phyloP scores from a whole-genome alignment of 2,797 vertebrate species.

The Microcaecilia unicolor region DNA sequence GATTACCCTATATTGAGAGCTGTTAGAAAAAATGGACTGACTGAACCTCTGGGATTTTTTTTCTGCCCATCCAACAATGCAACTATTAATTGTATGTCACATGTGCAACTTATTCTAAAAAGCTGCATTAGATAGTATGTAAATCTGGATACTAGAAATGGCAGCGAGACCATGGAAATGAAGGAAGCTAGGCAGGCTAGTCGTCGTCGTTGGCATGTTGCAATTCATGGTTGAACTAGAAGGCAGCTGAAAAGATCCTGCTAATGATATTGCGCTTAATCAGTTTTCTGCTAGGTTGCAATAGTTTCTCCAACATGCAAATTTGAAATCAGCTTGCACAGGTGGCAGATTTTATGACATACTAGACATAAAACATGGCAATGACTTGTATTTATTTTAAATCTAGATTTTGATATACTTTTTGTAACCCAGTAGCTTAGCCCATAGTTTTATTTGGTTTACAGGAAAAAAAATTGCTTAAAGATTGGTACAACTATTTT shows the following conservation, averaged over 20 bases:
- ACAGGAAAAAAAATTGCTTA: no score
- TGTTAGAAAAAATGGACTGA: no score
- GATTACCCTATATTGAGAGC: no score
- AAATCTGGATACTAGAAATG: no score
- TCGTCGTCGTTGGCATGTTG: constrained; percentile 55
- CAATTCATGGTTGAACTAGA: constrained; percentile 33
- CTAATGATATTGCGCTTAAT: constrained; percentile 8
- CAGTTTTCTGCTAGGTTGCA: constrained; percentile 22
- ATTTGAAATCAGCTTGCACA: constrained; percentile 5
- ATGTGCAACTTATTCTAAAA: constrained; percentile 68
- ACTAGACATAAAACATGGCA: not conserved
- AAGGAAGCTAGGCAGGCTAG: constrained; percentile 51
- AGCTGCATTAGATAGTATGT: no score
- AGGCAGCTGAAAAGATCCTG: constrained; percentile 5
- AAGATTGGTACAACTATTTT: no score
- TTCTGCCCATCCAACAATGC: no score
- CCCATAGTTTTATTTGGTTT: no score
- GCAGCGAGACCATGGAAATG: no score
- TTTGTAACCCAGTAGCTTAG: no score
- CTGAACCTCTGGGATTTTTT: no score
- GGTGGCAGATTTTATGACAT: not conserved
- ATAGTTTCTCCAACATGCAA: constrained; percentile 8
- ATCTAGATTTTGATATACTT: not conserved
- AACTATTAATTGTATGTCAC: no score
- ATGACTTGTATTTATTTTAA: not conserved